Conservation (phyloP, 2,888 invertebrate species). For the Euclidia mi region DNA sequence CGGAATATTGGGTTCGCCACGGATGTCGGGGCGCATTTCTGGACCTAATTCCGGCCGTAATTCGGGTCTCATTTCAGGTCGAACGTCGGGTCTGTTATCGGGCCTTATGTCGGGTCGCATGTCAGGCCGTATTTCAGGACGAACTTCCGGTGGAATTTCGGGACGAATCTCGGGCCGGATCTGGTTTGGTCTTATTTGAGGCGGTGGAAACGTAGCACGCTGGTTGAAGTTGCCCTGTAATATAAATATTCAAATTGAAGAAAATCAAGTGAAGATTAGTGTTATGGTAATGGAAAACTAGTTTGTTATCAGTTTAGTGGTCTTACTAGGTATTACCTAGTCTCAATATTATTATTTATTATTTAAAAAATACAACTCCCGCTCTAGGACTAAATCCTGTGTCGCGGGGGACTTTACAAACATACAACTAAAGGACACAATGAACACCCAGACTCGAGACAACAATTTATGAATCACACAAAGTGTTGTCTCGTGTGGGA, state of each 20-base stretch:
- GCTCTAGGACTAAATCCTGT: no score
- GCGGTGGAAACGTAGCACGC: constrained; percentile 72
- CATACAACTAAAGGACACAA: no score
- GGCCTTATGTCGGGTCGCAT: constrained; percentile 30
- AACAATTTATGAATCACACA: no score
- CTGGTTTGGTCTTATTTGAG: constrained; percentile 34
- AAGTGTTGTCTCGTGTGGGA: no score
- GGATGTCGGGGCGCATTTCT: constrained; percentile 40
- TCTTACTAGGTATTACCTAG: no score
- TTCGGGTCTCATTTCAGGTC: constrained; percentile 41
- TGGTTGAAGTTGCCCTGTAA: constrained; percentile 77
- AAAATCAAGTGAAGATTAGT: no score
- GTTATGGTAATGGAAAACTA: no score
- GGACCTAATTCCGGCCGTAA: constrained; percentile 46
- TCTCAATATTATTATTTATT: no score
- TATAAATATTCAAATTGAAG: constrained; percentile 9
- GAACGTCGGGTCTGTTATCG: constrained; percentile 30
- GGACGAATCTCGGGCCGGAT: constrained; percentile 55
- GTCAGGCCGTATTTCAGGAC: constrained; percentile 20
- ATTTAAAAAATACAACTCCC: no score
- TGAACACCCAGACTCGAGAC: no score
- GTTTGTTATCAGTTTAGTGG: no score
- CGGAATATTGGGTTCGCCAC: constrained; percentile 23
- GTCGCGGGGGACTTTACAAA: no score
- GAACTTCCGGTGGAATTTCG: constrained; percentile 29